Evolutionary conservation across 2,888 invertebrate species (phyloP).

Genomic region (Hemistola chrysoprasaria): DNA sequence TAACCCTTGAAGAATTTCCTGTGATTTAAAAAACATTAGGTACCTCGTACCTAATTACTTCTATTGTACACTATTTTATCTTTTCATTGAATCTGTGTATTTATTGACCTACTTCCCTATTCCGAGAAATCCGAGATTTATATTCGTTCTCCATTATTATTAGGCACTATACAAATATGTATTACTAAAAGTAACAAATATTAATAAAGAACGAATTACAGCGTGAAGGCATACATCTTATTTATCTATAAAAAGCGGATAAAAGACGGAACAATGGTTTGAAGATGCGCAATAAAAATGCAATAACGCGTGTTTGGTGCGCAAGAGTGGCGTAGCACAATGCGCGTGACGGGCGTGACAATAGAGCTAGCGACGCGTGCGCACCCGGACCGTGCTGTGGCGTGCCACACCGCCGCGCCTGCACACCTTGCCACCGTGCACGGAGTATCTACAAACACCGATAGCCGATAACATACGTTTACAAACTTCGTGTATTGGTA

Average conservation of each 20-base stretch:
- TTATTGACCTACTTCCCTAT: conserved; percentile 15
- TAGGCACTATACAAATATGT: conserved; percentile 20
- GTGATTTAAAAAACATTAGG: no score
- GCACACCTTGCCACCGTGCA: conserved; percentile 56
- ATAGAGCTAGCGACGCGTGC: conserved; percentile 72
- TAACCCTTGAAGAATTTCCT: no score
- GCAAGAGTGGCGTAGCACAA: conserved; percentile 53
- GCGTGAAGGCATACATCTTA: conserved; percentile 78
- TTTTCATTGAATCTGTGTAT: conserved; percentile 12
- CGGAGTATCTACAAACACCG: conserved; percentile 9
- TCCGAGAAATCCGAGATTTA: conserved; percentile 35
- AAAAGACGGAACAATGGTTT: conserved; percentile 73
- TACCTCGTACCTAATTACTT: not conserved
- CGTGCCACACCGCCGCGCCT: conserved; percentile 14
- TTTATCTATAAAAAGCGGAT: conserved; percentile 69
- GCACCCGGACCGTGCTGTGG: conserved; percentile 24
- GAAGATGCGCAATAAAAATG: conserved; percentile 79
- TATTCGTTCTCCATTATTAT: conserved; percentile 27
- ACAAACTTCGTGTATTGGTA: no score
- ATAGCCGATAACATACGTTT: not conserved
- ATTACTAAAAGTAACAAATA: conserved; percentile 34
- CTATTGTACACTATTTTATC: conserved; percentile 3
- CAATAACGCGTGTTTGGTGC: conserved; percentile 67
- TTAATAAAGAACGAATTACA: conserved; percentile 65
- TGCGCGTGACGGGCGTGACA: conserved; percentile 71